phyloP scores from a whole-genome alignment of 2,888 invertebrate genomes.

The Ichneumoninae sp. region DNA sequence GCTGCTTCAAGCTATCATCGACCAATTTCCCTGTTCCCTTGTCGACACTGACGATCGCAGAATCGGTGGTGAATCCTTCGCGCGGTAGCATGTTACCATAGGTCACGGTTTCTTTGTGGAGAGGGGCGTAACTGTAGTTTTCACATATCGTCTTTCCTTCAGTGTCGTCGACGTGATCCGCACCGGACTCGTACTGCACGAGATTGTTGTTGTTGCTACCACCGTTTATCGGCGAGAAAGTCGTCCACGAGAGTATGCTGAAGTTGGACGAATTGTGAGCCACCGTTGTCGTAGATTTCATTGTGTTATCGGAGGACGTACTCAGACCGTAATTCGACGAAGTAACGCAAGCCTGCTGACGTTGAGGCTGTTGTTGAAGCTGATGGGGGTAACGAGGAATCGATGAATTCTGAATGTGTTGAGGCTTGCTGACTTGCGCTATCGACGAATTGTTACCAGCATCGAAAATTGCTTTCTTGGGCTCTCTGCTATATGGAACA shows the following conservation, averaged over 20 bases:
- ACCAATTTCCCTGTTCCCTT: conserved; percentile 77
- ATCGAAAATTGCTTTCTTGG: conserved; percentile 70
- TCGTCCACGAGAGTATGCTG: conserved; percentile 84
- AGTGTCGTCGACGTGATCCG: conserved; percentile 70
- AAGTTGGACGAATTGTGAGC: conserved; percentile 83
- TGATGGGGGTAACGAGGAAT: conserved; percentile 66
- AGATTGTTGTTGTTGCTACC: conserved; percentile 70
- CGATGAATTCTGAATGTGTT: conserved; percentile 66
- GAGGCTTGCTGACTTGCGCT: conserved; percentile 69
- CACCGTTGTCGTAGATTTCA: conserved; percentile 80
- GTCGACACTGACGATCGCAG: conserved; percentile 71
- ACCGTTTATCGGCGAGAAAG: conserved; percentile 78
- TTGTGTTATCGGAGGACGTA: conserved; percentile 72
- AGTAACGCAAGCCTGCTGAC: conserved; percentile 73
- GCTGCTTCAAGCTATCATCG: conserved; percentile 70
- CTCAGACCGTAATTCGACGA: conserved; percentile 80
- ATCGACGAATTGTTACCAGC: conserved; percentile 44
- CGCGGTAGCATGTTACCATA: conserved; percentile 72
- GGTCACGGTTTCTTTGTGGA: conserved; percentile 77
- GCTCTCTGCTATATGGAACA: conserved; percentile 75
- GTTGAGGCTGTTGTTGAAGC: conserved; percentile 53
- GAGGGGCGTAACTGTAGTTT: conserved; percentile 78
- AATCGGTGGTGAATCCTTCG: conserved; percentile 71
- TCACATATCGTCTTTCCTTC: conserved; percentile 79
- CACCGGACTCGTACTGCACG: conserved; percentile 73